Conservation (phyloP, 2,888 invertebrate genomes). For the Fragum whitleyi region DNA sequence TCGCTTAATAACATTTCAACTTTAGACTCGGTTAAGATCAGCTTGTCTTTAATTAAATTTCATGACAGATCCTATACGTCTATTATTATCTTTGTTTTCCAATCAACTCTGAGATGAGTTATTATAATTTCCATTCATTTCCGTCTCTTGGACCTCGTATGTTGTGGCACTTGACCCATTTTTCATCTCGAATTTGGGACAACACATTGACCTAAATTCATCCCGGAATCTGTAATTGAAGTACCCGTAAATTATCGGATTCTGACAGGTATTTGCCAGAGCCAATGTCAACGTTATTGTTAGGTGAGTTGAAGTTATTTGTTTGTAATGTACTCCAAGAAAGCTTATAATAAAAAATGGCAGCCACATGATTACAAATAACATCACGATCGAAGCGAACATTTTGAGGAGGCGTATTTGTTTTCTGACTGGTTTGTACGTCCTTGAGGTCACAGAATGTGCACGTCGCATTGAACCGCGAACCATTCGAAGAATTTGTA, state of each 20-base stretch:
- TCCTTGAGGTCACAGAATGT: conserved; percentile 29
- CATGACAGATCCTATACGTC: too few relatives aligned
- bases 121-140: conserved; percentile 25
- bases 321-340: conserved; percentile 67
- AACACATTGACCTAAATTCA: conserved; percentile 65
- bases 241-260: conserved; percentile 74
- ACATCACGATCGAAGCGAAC: conserved; percentile 65
- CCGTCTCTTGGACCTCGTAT: conserved; percentile 39
- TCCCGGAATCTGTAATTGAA: conserved; percentile 68
- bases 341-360: conserved; percentile 71
- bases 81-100: too few relatives aligned
- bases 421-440: conserved; percentile 48
- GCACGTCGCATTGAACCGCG: conserved; percentile 48
- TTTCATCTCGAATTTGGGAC: background rate
- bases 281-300: conserved; percentile 69
- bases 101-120: background rate
- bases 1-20: too few relatives aligned
- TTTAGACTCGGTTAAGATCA: too few relatives aligned
- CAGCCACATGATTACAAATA: conserved; percentile 71
- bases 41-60: too few relatives aligned
- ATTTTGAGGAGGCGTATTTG: conserved; percentile 69
- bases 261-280: conserved; percentile 68
- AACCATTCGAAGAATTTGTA: conserved; percentile 60
- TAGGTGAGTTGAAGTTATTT: conserved; percentile 71
- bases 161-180: background rate